Base-by-base conservation (phyloP, 1,140 invertebrate species). In the Drosophila repleta region DNA sequence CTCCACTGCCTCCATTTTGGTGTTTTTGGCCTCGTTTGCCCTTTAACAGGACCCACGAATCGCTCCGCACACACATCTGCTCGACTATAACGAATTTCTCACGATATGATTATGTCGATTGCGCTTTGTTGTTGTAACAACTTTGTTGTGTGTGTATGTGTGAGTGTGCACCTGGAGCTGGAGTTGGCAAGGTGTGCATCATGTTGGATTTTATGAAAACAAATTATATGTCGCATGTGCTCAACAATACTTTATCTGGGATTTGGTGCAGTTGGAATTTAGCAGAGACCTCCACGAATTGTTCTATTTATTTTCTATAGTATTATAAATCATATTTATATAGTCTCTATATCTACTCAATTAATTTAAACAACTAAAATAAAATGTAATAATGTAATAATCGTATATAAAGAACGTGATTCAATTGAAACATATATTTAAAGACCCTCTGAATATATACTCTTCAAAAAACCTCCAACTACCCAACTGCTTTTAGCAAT, bases 21-120 rank as follows among this genome's bases (percentile, higher is more conserved):
- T 17, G 55, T 45, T 51, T 64, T 73, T 73, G 60, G 29, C 70
- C 77, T 46, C 71, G 64, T 72, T 83, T 88, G 83, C 72, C 83
- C 83, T 88, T 83, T 83, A 73, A 79, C 70, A 73, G 64, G 64
- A 61, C 56, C 45, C 70, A 69, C 15, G 35, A 68, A 62, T 43
- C 48, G 51, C 10, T 49, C 32, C 24, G 62, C 67, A 39, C 39
- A 43, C 39, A 77, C 89, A 90, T 88, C 84, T 90, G 89, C 71
- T 69, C 49, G 65, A 79, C 81, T 79, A 74, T 76, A 90, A 90
- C 79, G 85, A 90, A 91, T 90, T 90, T 90, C 89, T 67, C 89
- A 90, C 90, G 89, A 67, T 79, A 85, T 91, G 89, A 90, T 90
- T 90, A 90, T 90, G 81, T 87, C 85, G 82, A 80, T 88, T 83